phyloP scores from a whole-genome alignment of 2,113 vertebrate genomes.

The Saguinus imperator region DNA sequence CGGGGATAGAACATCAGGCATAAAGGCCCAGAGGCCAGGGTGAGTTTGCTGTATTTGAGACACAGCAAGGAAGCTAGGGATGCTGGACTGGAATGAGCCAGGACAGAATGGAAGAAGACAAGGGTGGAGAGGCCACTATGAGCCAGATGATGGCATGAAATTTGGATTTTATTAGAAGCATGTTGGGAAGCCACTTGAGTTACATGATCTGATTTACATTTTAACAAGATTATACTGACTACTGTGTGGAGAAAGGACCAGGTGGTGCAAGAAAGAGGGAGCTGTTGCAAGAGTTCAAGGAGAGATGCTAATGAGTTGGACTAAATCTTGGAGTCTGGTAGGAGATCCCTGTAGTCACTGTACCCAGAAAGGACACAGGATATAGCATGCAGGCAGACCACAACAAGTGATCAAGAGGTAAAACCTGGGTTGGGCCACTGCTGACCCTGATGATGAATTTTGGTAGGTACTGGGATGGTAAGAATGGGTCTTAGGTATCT shows the following conservation, averaged over 20 bases:
- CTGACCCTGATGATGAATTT: background rate
- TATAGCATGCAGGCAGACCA: background rate
- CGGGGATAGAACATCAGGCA: background rate
- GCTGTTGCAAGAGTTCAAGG: background rate
- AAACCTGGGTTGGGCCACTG: background rate
- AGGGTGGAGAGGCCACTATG: background rate
- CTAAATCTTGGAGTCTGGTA: background rate
- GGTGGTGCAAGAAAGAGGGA: background rate
- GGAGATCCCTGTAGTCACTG: background rate
- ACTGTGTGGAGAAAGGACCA: background rate
- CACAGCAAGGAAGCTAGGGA: background rate
- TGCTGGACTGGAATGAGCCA: background rate
- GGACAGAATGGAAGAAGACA: background rate
- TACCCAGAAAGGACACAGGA: background rate
- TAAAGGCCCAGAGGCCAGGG: background rate
- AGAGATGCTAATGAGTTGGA: background rate
- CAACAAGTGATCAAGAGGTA: background rate
- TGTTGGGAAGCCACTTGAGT: background rate
- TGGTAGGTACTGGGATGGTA: background rate
- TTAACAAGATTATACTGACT: background rate
- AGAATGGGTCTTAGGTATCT: background rate
- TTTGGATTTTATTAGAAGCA: background rate
- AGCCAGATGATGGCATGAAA: background rate
- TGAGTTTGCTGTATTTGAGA: background rate
- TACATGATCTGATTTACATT: background rate